Conservation (phyloP, 2,113 vertebrate species). For the Balaeniceps rex region DNA sequence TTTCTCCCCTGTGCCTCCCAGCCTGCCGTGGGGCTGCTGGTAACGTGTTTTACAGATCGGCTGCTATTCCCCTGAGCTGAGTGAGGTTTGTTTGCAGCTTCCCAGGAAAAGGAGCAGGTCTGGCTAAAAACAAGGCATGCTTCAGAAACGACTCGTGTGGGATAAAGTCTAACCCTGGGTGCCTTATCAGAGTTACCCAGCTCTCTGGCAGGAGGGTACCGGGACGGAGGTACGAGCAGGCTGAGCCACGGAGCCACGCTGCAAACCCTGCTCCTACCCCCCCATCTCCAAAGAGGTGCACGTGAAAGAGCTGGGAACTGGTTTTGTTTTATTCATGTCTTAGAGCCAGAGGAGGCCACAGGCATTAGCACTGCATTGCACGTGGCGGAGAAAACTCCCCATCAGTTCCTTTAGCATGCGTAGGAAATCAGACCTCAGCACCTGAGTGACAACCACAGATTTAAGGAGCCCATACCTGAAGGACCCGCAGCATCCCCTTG, state of each 20-base stretch:
- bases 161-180: not conserved
- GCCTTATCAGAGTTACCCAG: not conserved
- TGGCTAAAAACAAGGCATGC: not conserved
- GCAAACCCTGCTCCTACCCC: not conserved
- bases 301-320: not conserved
- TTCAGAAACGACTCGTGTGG: not conserved
- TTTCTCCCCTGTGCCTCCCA: accelerated
- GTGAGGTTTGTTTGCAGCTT: not conserved
- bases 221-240: not conserved
- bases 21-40: accelerated
- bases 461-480: not conserved
- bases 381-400: not conserved
- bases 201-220: not conserved
- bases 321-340: constrained; percentile 33
- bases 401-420: not conserved
- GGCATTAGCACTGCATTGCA: not conserved
- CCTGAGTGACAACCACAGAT: not conserved
- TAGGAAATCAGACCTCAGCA: not conserved
- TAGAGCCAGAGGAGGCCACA: not conserved
- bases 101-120: not conserved
- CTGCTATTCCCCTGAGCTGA: not conserved
- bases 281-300: not conserved
- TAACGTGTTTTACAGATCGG: not conserved
- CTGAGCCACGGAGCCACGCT: not conserved
- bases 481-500: not conserved